These are phyloP conservation scores for Paracyprichromis sp. DNA, from an alignment of 2,113 vertebrate genomes.

Conservation along the genomic window DNA sequence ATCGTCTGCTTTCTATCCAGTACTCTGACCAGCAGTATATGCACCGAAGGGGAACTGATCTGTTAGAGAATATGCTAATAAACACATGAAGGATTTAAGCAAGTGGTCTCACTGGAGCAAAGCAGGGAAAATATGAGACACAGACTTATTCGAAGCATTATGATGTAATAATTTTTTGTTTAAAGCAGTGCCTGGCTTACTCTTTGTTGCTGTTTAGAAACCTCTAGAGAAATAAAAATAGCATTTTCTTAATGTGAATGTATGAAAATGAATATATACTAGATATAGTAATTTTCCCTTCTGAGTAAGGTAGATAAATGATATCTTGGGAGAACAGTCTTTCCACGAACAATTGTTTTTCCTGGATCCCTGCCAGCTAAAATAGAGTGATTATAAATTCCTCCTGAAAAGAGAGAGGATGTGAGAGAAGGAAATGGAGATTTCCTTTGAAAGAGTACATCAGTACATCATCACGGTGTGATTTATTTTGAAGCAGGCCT, in stretches of 20 bases:
- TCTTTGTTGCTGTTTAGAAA: not conserved
- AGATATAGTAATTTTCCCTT: not conserved
- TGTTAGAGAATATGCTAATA: not conserved
- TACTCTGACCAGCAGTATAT: not conserved
- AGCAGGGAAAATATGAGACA: not conserved
- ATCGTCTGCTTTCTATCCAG: not conserved
- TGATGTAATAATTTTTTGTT: not conserved
- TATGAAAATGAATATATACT: not conserved
- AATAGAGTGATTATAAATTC: slow-evolving; percentile 36
- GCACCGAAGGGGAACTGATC: not conserved
- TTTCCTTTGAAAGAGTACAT: not conserved
- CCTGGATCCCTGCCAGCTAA: slow-evolving; percentile 37
- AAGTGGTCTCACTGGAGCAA: not conserved
- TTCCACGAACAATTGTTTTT: slow-evolving; percentile 40
- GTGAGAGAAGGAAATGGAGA: slow-evolving; percentile 2
- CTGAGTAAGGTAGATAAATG: slow-evolving; percentile 22
- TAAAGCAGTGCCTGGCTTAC: not conserved
- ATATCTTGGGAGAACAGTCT: slow-evolving; percentile 41
- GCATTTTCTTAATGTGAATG: not conserved
- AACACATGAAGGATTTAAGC: not conserved
- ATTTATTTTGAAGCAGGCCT: not conserved
- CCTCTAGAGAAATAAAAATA: not conserved
- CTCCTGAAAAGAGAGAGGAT: slow-evolving; percentile 38
- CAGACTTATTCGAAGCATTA: not conserved
- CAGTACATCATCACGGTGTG: not conserved